Evolutionary conservation across 2,113 vertebrate species (phyloP).

Genomic region (Orientallactaga bullata): DNA sequence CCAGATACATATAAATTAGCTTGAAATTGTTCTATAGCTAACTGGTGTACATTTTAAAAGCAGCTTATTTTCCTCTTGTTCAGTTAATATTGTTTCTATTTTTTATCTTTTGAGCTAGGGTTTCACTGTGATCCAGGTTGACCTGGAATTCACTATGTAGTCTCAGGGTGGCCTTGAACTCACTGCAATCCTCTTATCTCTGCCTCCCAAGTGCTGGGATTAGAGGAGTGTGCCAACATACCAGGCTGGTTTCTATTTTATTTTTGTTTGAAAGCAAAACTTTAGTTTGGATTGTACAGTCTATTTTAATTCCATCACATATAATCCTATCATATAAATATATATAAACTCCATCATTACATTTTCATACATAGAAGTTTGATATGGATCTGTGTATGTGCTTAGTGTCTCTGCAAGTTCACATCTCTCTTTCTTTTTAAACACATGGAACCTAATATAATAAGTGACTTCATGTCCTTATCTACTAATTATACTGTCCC

Average conservation of each 20-base stretch:
- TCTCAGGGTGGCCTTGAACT: too few relatives aligned
- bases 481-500: neutral
- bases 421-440: neutral
- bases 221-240: too few relatives aligned
- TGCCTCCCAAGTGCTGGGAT: too few relatives aligned
- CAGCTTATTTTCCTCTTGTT: neutral
- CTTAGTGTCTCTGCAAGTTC: neutral
- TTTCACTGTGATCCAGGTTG: too few relatives aligned
- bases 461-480: neutral
- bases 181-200: too few relatives aligned
- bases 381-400: neutral
- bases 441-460: neutral
- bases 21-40: neutral
- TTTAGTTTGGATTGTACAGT: neutral
- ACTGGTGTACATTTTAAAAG: neutral
- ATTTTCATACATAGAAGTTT: neutral
- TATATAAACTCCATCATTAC: neutral
- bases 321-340: neutral
- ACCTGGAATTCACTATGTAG: too few relatives aligned
- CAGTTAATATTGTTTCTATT: neutral
- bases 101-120: slow-evolving; percentile 36
- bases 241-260: too few relatives aligned
- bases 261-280: too few relatives aligned
- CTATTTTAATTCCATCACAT: neutral
- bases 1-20: neutral